Evolutionary conservation across 64 coral and sea anemone genomes (phyloP).

Genomic region (Pocillopora damicornis): DNA sequence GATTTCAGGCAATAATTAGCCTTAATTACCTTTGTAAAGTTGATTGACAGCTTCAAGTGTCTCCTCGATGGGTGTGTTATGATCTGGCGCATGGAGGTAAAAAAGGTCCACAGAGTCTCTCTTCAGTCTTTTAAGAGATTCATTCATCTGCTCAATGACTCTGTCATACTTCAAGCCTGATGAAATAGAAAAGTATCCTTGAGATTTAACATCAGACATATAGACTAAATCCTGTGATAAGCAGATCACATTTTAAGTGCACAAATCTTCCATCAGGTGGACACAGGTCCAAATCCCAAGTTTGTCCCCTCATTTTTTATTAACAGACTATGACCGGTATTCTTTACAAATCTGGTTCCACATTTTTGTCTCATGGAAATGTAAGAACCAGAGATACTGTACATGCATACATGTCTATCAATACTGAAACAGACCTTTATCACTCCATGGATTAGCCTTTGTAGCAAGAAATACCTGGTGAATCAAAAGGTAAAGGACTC

Average conservation of each 20-base stretch:
- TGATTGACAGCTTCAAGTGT: constrained; percentile 72
- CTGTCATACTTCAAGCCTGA: constrained; percentile 66
- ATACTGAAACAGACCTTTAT: constrained; percentile 27
- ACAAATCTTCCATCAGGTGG: too few relatives aligned
- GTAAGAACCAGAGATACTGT: background rate
- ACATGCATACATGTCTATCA: background rate
- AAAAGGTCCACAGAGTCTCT: constrained; percentile 65
- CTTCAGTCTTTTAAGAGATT: constrained; percentile 75
- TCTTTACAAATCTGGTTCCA: too few relatives aligned
- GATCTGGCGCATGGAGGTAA: constrained; percentile 91
- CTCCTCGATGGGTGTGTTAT: constrained; percentile 82
- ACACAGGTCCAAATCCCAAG: too few relatives aligned
- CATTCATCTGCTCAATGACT: constrained; percentile 67
- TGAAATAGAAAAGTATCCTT: background rate
- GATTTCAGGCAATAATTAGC: background rate
- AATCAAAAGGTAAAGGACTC: background rate
- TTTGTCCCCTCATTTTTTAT: too few relatives aligned
- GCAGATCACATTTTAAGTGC: background rate
- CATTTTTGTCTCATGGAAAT: background rate
- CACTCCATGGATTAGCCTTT: constrained; percentile 57
- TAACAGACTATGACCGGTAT: too few relatives aligned
- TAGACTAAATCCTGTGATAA: background rate
- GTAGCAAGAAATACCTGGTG: constrained; percentile 45
- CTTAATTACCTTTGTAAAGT: constrained; percentile 60
- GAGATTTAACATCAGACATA: background rate